Evolutionary conservation across 64 coral and sea anemone genomes (phyloP).

Genomic region (Porites lutea): DNA sequence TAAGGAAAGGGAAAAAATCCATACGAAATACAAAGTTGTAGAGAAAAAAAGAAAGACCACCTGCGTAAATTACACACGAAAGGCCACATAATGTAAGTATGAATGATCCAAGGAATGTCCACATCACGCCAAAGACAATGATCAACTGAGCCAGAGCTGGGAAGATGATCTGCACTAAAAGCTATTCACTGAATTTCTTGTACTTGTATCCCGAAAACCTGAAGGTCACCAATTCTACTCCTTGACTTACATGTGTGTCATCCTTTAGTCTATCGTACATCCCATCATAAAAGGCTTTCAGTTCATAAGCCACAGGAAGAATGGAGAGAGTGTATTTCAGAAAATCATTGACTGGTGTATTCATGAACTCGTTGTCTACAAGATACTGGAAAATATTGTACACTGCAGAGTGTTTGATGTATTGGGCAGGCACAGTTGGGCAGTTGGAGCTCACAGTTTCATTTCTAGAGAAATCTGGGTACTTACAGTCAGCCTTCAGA

Average conservation of each 20-base stretch:
- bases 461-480: background rate
- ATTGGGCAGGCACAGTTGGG: conserved; percentile 44
- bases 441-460: background rate
- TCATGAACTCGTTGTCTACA: conserved; percentile 69
- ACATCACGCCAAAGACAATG: conserved; percentile 76
- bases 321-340: conserved; percentile 60
- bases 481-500: conserved; percentile 28
- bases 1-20: conserved; percentile 89
- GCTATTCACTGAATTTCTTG: conserved; percentile 50
- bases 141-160: conserved; percentile 87
- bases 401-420: conserved; percentile 60
- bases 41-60: conserved; percentile 79
- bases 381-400: conserved; percentile 67
- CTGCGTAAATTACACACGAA: conserved; percentile 76
- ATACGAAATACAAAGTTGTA: conserved; percentile 82
- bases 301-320: background rate
- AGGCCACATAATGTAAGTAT: conserved; percentile 77
- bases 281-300: background rate
- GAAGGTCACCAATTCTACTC: conserved; percentile 71
- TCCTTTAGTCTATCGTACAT: conserved; percentile 74
- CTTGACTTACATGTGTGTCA: conserved; percentile 28
- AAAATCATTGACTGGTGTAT: conserved; percentile 13
- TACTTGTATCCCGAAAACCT: conserved; percentile 65
- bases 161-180: conserved; percentile 69
- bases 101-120: conserved; percentile 73